A percentile compares a stretch with the other conserved stretches of the same genome.
phyloP scores from a whole-genome alignment of 1,140 invertebrate species.

The Drosophila nigrodunni region DNA sequence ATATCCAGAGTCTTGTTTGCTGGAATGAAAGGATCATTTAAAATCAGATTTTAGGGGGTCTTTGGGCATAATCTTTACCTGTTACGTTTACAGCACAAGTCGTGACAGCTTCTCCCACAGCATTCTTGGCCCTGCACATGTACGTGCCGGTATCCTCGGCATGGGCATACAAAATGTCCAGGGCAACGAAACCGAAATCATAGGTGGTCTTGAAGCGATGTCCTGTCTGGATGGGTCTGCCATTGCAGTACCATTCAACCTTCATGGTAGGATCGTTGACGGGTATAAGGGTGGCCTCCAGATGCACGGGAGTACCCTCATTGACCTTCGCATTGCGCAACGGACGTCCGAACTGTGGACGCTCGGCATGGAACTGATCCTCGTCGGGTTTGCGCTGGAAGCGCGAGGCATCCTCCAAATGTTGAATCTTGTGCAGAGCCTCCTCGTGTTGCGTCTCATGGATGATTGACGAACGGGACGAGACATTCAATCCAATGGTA shows the following conservation, averaged over 20 bases:
- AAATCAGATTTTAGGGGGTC: background rate
- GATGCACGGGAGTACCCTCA: conserved; percentile 96
- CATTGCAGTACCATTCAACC: conserved; percentile 98
- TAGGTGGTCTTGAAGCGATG: conserved; percentile 96
- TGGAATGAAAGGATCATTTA: conserved; percentile 81
- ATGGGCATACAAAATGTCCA: conserved; percentile 98
- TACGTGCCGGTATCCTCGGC: conserved; percentile 98
- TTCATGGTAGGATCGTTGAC: conserved; percentile 98
- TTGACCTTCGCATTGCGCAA: conserved; percentile 93
- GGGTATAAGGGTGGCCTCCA: conserved; percentile 97
- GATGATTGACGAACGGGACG: conserved; percentile 94
- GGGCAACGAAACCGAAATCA: conserved; percentile 97
- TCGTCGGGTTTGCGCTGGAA: conserved; percentile 90
- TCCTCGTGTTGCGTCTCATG: conserved; percentile 97
- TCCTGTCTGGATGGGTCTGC: conserved; percentile 94
- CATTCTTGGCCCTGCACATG: conserved; percentile 96
- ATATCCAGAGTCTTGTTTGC: conserved; percentile 93
- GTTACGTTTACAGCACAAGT: conserved; percentile 94
- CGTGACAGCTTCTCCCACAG: conserved; percentile 95
- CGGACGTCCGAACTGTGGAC: conserved; percentile 95
- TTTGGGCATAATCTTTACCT: conserved; percentile 85
- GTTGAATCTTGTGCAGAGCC: conserved; percentile 95
- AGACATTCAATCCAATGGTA: conserved; percentile 92
- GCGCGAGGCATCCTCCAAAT: conserved; percentile 94
- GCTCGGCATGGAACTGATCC: conserved; percentile 91